phyloP scores from a whole-genome alignment of 1,140 invertebrate genomes.

The Drosophila nebulosa region DNA sequence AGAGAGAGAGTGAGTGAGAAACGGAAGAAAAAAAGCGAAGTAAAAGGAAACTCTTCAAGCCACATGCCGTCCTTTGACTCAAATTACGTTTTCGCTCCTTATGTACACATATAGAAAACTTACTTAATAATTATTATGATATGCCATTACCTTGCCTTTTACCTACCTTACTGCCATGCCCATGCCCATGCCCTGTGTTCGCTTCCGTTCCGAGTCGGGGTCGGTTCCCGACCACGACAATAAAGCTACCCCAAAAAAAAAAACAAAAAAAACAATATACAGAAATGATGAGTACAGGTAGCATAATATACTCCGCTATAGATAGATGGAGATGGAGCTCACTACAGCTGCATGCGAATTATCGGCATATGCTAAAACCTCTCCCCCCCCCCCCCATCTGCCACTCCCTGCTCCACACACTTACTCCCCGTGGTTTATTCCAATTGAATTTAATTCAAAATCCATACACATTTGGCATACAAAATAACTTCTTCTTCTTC shows the following conservation, averaged over 20 bases:
- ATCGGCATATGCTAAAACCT: too few species aligned
- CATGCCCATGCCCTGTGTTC: not conserved
- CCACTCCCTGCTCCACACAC: too few species aligned
- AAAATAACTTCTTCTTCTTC: not conserved
- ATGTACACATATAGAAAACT: not conserved
- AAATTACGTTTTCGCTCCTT: constrained; percentile 47
- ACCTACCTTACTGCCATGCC: not conserved
- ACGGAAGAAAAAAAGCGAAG: not conserved
- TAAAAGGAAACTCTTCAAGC: constrained; percentile 41
- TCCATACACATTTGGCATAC: constrained; percentile 4
- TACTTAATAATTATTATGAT: constrained; percentile 61
- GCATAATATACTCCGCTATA: not conserved
- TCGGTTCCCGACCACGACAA: not conserved
- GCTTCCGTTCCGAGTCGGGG: constrained; percentile 46
- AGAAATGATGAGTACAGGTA: not conserved
- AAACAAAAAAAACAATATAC: constrained; percentile 12
- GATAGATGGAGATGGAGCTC: not conserved
- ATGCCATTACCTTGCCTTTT: constrained; percentile 8
- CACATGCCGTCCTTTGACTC: constrained; percentile 67
- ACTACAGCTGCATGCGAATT: constrained; percentile 34
- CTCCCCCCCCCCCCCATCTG: not conserved
- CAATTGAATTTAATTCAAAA: not conserved
- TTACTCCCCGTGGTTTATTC: constrained; percentile 22
- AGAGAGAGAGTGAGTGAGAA: not conserved
- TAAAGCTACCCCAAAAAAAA: constrained; percentile 3